Conservation (phyloP, 2,113 vertebrate genomes). For the Phyllostomus discolor region DNA sequence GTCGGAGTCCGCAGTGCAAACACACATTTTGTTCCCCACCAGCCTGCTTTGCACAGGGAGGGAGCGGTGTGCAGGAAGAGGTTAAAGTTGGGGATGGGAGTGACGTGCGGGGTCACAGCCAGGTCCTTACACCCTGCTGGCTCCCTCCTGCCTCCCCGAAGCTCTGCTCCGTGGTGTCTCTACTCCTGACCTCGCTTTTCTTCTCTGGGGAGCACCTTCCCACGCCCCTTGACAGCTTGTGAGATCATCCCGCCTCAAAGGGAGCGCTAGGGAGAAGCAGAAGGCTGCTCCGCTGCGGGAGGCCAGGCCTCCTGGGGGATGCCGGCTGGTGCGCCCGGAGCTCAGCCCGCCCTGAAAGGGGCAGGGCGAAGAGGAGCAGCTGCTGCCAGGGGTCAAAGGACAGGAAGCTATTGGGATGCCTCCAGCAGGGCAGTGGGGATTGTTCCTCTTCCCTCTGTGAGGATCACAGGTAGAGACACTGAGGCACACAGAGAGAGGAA, state of each 20-base stretch:
- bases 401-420: background rate
- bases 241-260: background rate
- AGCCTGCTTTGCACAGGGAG: background rate
- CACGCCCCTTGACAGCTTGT: background rate
- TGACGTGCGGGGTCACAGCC: background rate
- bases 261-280: background rate
- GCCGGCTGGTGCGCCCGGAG: background rate
- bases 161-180: background rate
- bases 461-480: background rate
- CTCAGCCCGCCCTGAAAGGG: background rate
- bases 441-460: background rate
- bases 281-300: fast-evolving
- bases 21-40: background rate
- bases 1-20: background rate
- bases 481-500: background rate
- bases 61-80: background rate
- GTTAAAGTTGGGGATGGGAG: background rate
- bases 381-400: background rate
- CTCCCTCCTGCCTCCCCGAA: background rate
- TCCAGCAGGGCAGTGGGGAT: background rate
- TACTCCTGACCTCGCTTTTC: background rate
- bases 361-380: background rate
- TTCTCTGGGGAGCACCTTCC: background rate
- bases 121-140: background rate
- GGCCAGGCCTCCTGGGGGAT: background rate